Base-by-base conservation (phyloP, 1,140 invertebrate species). In the Drosophila lini region DNA sequence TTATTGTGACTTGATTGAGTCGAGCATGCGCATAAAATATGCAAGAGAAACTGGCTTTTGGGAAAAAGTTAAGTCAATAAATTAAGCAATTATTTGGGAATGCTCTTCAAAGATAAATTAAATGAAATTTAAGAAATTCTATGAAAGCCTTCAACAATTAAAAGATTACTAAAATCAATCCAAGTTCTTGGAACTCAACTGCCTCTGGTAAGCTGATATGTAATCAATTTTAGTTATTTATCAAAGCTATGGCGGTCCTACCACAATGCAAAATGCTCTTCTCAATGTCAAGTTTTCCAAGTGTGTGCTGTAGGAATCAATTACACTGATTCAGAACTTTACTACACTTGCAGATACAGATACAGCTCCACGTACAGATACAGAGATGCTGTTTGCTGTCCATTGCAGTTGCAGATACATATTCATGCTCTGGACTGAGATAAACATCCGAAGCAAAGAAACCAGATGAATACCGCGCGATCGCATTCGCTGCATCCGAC, bases 1-100 rank as follows among this genome's bases (percentile, higher is more conserved):
- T 88, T 88, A 88, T 82, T 76, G 75, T 62, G 70, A 86, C 78
- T 75, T 78, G 79, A 85, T 88, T 78, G 68, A 78, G 76, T 50
- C 79, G 73, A 71, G 69, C 69, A 81, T 75, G 68, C 67, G 81
- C 80, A 74, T 68, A 79, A 63, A 77, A 57, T 61, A 80, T 67
- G 78, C 59, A 44, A 56, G 82, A 60, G 76, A 80, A 86, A 85
- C 76, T 86, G 81, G 52, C 58, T 40, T 55, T 45, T 13, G 44
- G 41, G 61, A 73, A 71, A 81, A 16, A 53, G 65, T 45, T 47
- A 41, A 55, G 45, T 45, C 32, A 50, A 60, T 73, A 38, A 73
- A 74, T 74, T 74, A 52, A 53, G 41, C 55, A 73, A 73, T 38
- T 60, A 73, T 73, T 25, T 73, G 28, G 25, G 31, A 32, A 9